phyloP scores from a whole-genome alignment of 2,113 vertebrate genomes.

The Phalacrocorax aristotelis region DNA sequence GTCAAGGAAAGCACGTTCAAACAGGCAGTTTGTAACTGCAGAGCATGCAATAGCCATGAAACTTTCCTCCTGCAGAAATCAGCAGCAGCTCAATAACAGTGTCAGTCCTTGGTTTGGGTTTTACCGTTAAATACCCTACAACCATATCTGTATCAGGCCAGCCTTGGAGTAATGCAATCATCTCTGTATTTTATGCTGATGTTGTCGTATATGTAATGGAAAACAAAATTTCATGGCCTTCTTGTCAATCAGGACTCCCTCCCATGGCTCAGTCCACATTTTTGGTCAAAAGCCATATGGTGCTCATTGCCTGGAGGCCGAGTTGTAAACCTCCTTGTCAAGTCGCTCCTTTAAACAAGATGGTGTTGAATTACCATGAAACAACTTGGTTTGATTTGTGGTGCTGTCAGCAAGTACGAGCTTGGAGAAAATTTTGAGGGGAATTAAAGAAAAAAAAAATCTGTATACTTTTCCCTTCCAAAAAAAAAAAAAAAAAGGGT shows the following conservation, averaged over 20 bases:
- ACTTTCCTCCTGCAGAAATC: not conserved
- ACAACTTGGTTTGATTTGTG: not conserved
- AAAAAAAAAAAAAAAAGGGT: not conserved
- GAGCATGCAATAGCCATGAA: not conserved
- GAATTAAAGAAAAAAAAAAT: not conserved
- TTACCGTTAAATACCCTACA: not conserved
- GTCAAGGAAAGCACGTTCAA: too few relatives aligned
- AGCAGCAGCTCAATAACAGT: rapidly evolving
- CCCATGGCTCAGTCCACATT: not conserved
- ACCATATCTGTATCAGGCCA: not conserved
- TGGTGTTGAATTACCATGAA: not conserved
- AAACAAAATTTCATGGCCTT: not conserved
- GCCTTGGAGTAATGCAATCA: not conserved
- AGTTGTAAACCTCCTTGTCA: not conserved
- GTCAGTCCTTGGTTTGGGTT: not conserved
- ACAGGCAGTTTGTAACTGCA: not conserved
- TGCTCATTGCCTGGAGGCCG: not conserved
- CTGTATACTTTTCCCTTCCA: not conserved
- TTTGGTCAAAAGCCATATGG: not conserved
- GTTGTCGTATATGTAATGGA: not conserved
- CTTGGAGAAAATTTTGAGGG: not conserved
- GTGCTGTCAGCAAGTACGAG: not conserved
- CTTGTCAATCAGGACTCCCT: not conserved
- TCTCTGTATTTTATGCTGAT: not conserved
- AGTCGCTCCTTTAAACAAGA: not conserved